phyloP scores from a whole-genome alignment of 2,888 invertebrate species.

The Agrochola lota region DNA sequence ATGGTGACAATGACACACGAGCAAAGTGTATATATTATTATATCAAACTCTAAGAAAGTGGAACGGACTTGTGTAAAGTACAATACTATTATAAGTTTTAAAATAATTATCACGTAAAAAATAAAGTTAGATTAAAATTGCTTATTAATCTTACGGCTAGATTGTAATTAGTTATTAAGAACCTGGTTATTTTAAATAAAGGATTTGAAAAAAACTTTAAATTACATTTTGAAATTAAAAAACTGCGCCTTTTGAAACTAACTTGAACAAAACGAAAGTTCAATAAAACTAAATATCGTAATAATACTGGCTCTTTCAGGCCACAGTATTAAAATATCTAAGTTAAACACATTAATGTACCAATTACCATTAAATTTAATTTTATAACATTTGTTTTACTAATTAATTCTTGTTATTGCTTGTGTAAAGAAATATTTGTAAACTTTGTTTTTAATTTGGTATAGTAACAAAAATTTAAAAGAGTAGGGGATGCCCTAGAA shows the following conservation, averaged over 20 bases:
- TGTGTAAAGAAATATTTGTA: background rate
- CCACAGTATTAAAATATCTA: conserved; percentile 1
- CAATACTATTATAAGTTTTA: too few relatives aligned
- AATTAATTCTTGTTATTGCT: conserved; percentile 6
- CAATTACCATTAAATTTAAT: conserved; percentile 11
- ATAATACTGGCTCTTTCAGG: conserved; percentile 15
- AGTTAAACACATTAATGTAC: conserved; percentile 16
- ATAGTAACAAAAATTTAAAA: too few relatives aligned
- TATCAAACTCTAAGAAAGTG: too few relatives aligned
- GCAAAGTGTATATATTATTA: too few relatives aligned
- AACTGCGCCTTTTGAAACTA: background rate
- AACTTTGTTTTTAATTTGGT: background rate
- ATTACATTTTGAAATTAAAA: background rate
- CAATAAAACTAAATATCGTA: background rate
- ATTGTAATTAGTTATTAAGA: too few relatives aligned
- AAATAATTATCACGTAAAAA: too few relatives aligned
- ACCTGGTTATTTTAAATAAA: too few relatives aligned
- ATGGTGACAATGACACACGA: too few relatives aligned
- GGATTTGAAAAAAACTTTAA: background rate
- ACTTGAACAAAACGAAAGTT: conserved; percentile 7
- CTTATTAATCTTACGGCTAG: too few relatives aligned
- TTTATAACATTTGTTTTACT: conserved; percentile 11
- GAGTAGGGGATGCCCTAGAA: too few relatives aligned
- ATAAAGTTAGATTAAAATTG: too few relatives aligned
- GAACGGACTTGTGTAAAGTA: too few relatives aligned